Base-by-base conservation (phyloP, 2,797 vertebrate genomes). In the Clarias laeviceps region DNA sequence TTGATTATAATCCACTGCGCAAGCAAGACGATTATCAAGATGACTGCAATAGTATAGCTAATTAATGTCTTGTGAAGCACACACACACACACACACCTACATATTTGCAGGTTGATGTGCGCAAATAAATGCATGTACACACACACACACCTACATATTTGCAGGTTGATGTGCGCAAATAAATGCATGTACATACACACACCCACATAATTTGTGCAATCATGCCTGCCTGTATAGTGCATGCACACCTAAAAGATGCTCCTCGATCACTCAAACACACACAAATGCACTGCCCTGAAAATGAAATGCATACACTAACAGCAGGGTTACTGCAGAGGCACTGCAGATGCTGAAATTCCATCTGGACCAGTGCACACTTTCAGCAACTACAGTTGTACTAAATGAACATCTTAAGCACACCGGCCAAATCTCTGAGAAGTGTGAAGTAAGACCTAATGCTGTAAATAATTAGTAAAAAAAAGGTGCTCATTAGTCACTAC, bases 251-350 rank as follows among this genome's bases (percentile, higher is more conserved):
- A 70, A 69, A 82, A 59, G 12, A 69, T 32, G 29, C 9, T n/a
- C 17, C 65, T 24, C 1, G 18, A 57, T 69, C 50, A 32, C 45
- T 69, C 20, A 69, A 14, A 82, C 61, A 85, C 69, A 88, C 24
- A 45, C 66, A 65, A 45, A 80, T 20, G 37, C 78, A 70, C 12
- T 37, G 56, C 78, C 72, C 72, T 66, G 69, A 80, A n/a, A 50
- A 8, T 70, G 9, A 80, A 80, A 29, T 64, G 80, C 74, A 5
- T 57, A 22, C 9, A 22, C 59, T 78, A 80, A 73, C 57, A 70
- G 85, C 82, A 85, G 81, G 56, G 69, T 72, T 82, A 76, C 87
- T 87, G 89, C 89, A 88, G 84, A 84, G 68, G 6, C 79, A 85
- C 85, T 88, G 89, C 85, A 87, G 87, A 82, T 84, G 69, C 73